phyloP scores from a whole-genome alignment of 2,888 invertebrate genomes.

The Sphaeridia pumilis region DNA sequence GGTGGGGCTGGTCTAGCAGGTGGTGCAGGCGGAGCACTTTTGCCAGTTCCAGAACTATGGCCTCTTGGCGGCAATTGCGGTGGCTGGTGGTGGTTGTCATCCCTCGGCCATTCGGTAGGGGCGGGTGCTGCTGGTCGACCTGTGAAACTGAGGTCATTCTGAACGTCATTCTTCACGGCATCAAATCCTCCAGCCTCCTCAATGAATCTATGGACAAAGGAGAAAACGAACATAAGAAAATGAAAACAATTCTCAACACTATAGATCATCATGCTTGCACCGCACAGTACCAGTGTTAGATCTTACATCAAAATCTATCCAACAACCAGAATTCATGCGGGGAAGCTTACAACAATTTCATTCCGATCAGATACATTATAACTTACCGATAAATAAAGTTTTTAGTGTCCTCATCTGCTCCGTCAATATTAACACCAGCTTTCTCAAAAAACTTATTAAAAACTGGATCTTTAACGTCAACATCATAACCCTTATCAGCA shows the following conservation, averaged over 20 bases:
- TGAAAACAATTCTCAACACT: too few relatives aligned
- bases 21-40: constrained; percentile 35
- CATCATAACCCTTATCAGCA: constrained; percentile 66
- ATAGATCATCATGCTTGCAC: too few relatives aligned
- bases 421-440: constrained; percentile 70
- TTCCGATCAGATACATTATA: too few relatives aligned
- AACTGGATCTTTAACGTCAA: constrained; percentile 24
- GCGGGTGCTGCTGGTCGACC: constrained; percentile 18
- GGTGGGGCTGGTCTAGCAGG: constrained; percentile 35
- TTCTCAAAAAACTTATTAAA: constrained; percentile 39
- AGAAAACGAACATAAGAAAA: constrained; percentile 4
- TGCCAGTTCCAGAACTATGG: too few relatives aligned
- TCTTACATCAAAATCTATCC: too few relatives aligned
- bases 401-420: constrained; percentile 70
- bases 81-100: constrained; percentile 35
- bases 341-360: too few relatives aligned
- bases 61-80: constrained; percentile 6
- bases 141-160: constrained; percentile 17
- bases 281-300: too few relatives aligned
- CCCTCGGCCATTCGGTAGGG: constrained; percentile 15
- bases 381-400: constrained; percentile 72
- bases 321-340: too few relatives aligned
- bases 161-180: constrained; percentile 56
- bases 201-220: constrained; percentile 50
- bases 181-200: constrained; percentile 71